phyloP scores from a whole-genome alignment of 1,140 invertebrate species.

The Diorhabda elongata region DNA sequence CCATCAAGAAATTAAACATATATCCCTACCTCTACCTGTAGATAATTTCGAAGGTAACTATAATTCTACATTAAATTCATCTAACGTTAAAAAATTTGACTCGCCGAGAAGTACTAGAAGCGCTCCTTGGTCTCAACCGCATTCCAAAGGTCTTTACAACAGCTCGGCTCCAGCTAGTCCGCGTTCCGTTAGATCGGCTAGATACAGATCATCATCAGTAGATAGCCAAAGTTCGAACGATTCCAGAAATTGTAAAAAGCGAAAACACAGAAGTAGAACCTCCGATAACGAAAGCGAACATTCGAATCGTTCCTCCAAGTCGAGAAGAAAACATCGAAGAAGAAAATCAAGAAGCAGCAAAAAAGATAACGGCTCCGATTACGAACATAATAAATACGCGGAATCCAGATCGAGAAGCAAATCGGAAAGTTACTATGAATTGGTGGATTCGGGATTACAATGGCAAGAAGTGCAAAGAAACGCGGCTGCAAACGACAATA shows the following conservation, averaged over 20 bases:
- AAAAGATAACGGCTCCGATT: conserved; percentile 55
- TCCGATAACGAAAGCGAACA: conserved; percentile 88
- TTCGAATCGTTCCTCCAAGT: conserved; percentile 67
- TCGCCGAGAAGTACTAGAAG: conserved; percentile 78
- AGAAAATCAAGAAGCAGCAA: conserved; percentile 61
- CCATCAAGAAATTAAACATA: conserved; percentile 55
- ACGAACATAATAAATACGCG: conserved; percentile 44
- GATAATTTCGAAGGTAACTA: conserved; percentile 39
- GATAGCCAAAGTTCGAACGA: conserved; percentile 84
- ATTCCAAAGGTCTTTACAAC: conserved; percentile 67
- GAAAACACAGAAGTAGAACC: conserved; percentile 64
- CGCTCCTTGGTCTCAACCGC: conserved; percentile 73
- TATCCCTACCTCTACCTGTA: conserved; percentile 58
- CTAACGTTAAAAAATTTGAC: conserved; percentile 50
- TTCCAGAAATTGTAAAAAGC: conserved; percentile 59
- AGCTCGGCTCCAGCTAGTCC: conserved; percentile 60
- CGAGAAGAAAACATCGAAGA: conserved; percentile 63
- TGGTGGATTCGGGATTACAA: conserved; percentile 82
- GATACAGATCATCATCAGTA: conserved; percentile 60
- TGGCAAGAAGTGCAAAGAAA: conserved; percentile 78
- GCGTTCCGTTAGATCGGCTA: conserved; percentile 63
- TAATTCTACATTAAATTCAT: conserved; percentile 23
- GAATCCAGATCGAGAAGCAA: conserved; percentile 31
- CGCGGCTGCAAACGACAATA: conserved; percentile 60
- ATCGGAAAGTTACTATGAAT: conserved; percentile 48